Evolutionary conservation across 2,888 invertebrate genomes (phyloP).

Genomic region (Tenthredo mesomela): DNA sequence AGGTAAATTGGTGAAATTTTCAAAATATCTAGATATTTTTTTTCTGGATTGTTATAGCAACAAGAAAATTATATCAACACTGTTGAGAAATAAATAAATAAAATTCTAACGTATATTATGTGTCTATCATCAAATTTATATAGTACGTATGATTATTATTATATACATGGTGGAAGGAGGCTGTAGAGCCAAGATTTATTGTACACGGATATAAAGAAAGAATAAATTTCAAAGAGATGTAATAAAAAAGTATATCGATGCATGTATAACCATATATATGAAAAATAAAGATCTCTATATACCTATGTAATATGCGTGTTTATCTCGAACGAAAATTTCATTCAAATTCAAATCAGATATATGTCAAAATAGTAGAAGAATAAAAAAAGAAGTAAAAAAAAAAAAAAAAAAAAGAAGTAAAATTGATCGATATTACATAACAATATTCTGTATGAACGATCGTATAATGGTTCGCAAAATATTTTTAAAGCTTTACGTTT

Average conservation of each 20-base stretch:
- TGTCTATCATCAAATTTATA: not conserved
- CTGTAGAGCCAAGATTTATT: not conserved
- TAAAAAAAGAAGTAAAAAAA: not conserved
- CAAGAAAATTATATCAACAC: no score
- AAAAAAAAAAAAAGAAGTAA: not conserved
- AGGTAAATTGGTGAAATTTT: not conserved
- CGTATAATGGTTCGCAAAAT: no score
- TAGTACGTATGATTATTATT: not conserved
- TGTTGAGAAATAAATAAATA: no score
- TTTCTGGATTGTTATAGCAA: no score
- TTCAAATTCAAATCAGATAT: not conserved
- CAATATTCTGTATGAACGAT: no score
- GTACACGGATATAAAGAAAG: not conserved
- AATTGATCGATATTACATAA: not conserved
- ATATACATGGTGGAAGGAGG: not conserved
- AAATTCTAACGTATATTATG: no score
- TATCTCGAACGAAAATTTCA: not conserved
- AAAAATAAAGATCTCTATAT: no score
- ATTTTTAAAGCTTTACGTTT: no score
- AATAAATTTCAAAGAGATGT: conserved; percentile 9
- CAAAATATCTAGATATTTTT: not conserved
- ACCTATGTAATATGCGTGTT: not conserved
- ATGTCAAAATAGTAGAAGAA: not conserved
- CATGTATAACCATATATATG: no score
- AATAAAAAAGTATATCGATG: not conserved